Evolutionary conservation across 2,113 vertebrate genomes (phyloP).

Genomic region (Fregetta grallaria): DNA sequence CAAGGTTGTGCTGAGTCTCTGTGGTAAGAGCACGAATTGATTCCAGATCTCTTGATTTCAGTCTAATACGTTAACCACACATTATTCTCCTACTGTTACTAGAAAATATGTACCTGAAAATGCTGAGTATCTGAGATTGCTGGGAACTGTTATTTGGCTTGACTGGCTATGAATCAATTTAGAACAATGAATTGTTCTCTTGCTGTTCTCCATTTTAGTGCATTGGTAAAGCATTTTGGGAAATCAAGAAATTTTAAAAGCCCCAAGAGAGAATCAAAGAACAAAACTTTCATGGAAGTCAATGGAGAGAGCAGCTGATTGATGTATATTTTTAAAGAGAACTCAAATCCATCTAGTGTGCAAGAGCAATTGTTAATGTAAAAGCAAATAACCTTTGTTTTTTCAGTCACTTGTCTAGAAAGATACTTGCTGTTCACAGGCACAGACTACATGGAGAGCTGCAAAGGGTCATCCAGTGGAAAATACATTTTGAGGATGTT

Average conservation of each 20-base stretch:
- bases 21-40: not conserved
- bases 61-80: not conserved
- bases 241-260: not conserved
- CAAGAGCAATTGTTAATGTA: not conserved
- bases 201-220: not conserved
- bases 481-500: not conserved
- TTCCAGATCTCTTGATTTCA: not conserved
- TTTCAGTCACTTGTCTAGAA: not conserved
- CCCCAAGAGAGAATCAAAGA: not conserved
- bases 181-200: not conserved
- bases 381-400: not conserved
- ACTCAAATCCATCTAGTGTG: not conserved
- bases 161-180: not conserved
- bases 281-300: not conserved
- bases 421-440: not conserved
- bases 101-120: not conserved
- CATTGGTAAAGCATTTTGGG: not conserved
- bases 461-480: not conserved
- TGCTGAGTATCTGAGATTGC: not conserved
- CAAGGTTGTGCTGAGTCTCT: not conserved
- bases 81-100: not conserved
- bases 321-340: not conserved
- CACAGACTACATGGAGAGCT: not conserved
- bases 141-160: not conserved
- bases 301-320: not conserved